Conservation (phyloP, 2,888 invertebrate species). For the Diploptera punctata region DNA sequence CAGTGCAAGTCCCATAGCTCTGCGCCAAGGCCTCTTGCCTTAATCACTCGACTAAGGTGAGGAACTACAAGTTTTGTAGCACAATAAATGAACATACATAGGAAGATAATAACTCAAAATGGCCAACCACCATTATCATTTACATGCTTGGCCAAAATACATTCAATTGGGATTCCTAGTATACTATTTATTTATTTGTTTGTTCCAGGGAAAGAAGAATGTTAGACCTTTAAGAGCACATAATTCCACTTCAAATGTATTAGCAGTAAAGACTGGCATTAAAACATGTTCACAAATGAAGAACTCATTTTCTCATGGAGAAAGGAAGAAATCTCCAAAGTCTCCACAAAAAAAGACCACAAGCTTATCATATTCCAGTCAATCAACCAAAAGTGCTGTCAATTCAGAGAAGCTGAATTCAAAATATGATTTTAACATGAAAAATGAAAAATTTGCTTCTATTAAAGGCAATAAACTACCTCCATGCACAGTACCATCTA, state of each 20-base stretch:
- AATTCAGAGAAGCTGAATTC: background rate
- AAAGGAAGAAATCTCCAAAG: background rate
- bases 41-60: too few species aligned
- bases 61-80: too few species aligned
- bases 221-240: background rate
- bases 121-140: too few species aligned
- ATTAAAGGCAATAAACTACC: conserved; percentile 18
- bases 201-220: background rate
- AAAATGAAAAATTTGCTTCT: conserved; percentile 3
- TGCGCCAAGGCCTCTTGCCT: too few species aligned
- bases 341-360: background rate
- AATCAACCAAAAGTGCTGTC: background rate
- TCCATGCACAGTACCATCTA: conserved; percentile 2
- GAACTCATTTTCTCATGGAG: background rate
- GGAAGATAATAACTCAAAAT: too few species aligned
- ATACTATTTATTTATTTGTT: background rate
- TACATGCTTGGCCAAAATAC: too few species aligned
- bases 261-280: background rate
- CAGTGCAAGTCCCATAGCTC: too few species aligned
- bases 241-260: background rate
- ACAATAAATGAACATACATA: too few species aligned
- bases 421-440: background rate
- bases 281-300: background rate
- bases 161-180: too few species aligned
- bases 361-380: background rate